Conservation (phyloP, 1,140 invertebrate species). For the Kradibia gibbosae region DNA sequence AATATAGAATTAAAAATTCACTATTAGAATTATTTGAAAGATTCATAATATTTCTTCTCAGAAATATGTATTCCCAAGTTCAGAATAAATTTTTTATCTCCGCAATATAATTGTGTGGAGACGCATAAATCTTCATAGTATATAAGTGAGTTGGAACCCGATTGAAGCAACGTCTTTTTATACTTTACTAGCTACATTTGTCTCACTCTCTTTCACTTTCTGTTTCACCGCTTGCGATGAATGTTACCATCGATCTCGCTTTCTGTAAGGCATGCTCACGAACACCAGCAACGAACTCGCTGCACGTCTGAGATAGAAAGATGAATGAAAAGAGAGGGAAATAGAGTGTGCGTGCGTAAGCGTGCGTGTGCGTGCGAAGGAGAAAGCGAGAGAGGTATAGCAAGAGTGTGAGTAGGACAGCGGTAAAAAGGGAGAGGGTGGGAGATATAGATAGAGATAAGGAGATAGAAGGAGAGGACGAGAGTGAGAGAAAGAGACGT, state of each 20-base stretch:
- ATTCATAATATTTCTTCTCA: not conserved
- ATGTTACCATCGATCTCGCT: slow-evolving; percentile 33
- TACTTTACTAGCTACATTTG: not conserved
- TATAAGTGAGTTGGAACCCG: not conserved
- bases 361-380: not conserved
- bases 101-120: not conserved
- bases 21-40: not conserved
- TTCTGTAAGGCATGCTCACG: not conserved
- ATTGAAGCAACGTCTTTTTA: not conserved
- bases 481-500: slow-evolving; percentile 49
- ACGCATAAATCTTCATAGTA: slow-evolving; percentile 2
- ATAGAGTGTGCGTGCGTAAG: not conserved
- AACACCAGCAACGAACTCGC: not conserved
- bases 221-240: slow-evolving; percentile 39
- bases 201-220: slow-evolving; percentile 37
- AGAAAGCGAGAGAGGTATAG: not conserved
- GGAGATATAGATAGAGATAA: slow-evolving; percentile 35
- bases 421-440: slow-evolving; percentile 36
- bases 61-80: not conserved
- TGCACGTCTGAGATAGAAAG: too few species aligned
- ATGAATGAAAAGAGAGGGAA: not conserved
- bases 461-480: not conserved
- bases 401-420: not conserved
- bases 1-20: not conserved
- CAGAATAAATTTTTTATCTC: not conserved